Evolutionary conservation across 1,140 invertebrate genomes (phyloP).

Genomic region (Oncopodura yosiiana): DNA sequence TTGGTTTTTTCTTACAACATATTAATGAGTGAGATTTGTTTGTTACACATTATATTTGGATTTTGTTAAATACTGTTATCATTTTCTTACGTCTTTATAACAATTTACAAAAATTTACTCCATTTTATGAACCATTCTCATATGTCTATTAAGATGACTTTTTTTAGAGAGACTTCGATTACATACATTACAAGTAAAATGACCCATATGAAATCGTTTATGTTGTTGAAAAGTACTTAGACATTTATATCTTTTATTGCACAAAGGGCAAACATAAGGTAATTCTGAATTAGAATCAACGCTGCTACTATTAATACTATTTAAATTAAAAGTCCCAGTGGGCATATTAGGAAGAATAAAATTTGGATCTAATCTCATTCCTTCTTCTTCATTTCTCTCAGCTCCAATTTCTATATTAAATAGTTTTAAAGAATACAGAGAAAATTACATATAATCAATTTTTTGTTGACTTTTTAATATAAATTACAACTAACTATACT

Average conservation of each 20-base stretch:
- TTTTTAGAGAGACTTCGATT: conserved; percentile 9
- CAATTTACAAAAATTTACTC: too few relatives aligned
- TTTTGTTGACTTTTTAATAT: too few relatives aligned
- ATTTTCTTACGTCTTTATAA: too few relatives aligned
- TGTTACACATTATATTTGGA: too few relatives aligned
- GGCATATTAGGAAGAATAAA: not conserved
- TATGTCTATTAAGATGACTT: conserved; percentile 15
- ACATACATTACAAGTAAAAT: conserved; percentile 12
- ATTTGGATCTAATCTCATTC: not conserved
- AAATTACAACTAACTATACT: too few relatives aligned
- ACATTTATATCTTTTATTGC: conserved; percentile 9
- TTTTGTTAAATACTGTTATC: too few relatives aligned
- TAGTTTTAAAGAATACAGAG: too few relatives aligned
- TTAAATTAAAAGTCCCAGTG: not conserved
- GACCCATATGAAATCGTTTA: conserved; percentile 10
- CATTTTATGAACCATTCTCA: not conserved
- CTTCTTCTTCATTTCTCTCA: too few relatives aligned
- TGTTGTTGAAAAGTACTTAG: conserved; percentile 9
- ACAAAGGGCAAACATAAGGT: conserved; percentile 5
- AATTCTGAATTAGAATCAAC: not conserved
- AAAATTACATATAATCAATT: too few relatives aligned
- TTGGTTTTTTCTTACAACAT: too few relatives aligned
- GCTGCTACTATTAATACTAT: not conserved
- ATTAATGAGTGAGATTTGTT: too few relatives aligned
- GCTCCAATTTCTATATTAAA: too few relatives aligned